Base-by-base conservation (phyloP, 1,140 invertebrate species). In the Asbolus verrucosus region DNA sequence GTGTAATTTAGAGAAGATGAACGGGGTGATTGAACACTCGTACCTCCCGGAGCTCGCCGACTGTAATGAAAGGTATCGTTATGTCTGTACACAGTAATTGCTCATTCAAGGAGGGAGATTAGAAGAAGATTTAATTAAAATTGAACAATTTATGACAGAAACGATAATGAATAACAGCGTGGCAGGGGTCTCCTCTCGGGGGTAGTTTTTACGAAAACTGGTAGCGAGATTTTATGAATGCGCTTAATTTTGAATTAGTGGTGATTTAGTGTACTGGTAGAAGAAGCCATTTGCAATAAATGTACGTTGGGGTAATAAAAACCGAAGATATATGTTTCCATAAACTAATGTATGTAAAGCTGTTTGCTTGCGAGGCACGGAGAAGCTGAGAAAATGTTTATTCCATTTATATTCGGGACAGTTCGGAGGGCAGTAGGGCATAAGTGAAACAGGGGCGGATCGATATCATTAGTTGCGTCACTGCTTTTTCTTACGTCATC, bases 401-500 rank as follows among this genome's bases (percentile, higher is more conserved):
- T 54, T 54, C 21, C 46, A 54, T 54, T 54, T 54, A 54, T 54
- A 54, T 54, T 54, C 46, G 46, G 21, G 46, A 31, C 27, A 21
- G 46, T 54, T 54, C 46, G 46, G 33, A 63, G 61, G 61, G 33
- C 61, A 63, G 67, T 59, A 50, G 54, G 59, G 21, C 59, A 62
- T 36, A 46, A 19, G 39, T 18, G 43, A 59, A 59, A 61, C 59
- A 36, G 36, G 60, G 27, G 36, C 24, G 60, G 67, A 63, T 69
- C 67, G 67, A 69, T 69, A 65, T 36, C 61, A 63, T 65, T 65
- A 63, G 61, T 69, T 69, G 67, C 67, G 67, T 69, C 67, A 69
- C 59, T 63, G 67, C 60, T 65, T 16, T 11, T 61, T 62, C 33
- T 33, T 33, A 60, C 67, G 67, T 69, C 67, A 69, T 69, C 24